Percentiles rank a stretch among this genome's conserved stretches.
These are phyloP conservation scores for Ammodytes dubius DNA, from an alignment of 2,113 vertebrate species.

Conservation along the genomic window DNA sequence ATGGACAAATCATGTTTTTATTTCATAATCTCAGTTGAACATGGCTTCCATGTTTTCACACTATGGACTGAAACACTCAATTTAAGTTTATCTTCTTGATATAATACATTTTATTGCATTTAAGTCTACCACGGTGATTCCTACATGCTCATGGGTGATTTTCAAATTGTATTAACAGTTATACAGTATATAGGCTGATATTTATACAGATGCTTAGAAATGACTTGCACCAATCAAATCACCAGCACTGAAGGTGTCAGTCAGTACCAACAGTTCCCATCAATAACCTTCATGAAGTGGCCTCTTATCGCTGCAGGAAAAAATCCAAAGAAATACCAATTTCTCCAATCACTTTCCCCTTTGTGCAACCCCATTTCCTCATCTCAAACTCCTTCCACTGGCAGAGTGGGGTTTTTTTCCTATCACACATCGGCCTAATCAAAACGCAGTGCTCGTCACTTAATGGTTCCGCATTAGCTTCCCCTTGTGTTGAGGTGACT, in stretches of 20 bases:
- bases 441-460: background rate
- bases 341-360: background rate
- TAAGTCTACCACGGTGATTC: too few relatives aligned
- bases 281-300: background rate
- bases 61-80: too few relatives aligned
- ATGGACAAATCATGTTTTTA: too few relatives aligned
- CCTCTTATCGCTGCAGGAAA: too few relatives aligned
- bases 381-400: background rate
- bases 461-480: background rate
- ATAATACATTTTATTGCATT: too few relatives aligned
- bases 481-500: background rate
- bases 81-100: too few relatives aligned
- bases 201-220: too few relatives aligned
- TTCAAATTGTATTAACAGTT: too few relatives aligned
- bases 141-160: too few relatives aligned
- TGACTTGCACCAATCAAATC: background rate
- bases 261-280: background rate
- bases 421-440: background rate
- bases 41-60: too few relatives aligned
- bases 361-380: background rate
- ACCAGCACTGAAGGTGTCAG: background rate
- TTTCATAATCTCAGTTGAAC: too few relatives aligned
- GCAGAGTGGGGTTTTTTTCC: background rate
- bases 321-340: background rate
- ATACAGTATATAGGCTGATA: too few relatives aligned